These are phyloP conservation scores for Acarapis woodi DNA, from an alignment of 1,140 invertebrate species.

Conservation along the genomic window DNA sequence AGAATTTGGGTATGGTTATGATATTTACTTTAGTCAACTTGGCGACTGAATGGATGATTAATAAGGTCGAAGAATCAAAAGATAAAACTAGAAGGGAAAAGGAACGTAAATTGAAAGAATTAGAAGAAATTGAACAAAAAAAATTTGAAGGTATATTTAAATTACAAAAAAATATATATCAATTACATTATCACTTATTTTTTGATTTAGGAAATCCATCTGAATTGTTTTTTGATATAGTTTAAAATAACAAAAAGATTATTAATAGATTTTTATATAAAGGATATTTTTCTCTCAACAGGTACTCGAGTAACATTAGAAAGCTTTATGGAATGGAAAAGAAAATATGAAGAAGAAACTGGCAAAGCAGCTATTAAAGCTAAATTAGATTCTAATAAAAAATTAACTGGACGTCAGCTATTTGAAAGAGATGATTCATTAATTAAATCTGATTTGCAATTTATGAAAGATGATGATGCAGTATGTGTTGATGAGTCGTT, in stretches of 20 bases:
- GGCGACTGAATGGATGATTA: slow-evolving; percentile 68
- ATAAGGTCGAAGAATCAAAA: slow-evolving; percentile 13
- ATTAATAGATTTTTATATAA: too few species aligned
- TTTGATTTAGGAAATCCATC: too few species aligned
- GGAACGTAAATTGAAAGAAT: slow-evolving; percentile 8
- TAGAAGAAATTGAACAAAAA: slow-evolving; percentile 24
- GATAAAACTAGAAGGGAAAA: slow-evolving; percentile 6
- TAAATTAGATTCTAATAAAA: slow-evolving; percentile 21
- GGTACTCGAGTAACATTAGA: slow-evolving; percentile 75
- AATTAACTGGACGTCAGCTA: slow-evolving; percentile 41
- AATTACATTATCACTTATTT: too few species aligned
- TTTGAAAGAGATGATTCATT: slow-evolving; percentile 71
- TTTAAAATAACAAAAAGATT: too few species aligned
- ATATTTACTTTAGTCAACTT: slow-evolving; percentile 76
- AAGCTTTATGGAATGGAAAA: slow-evolving; percentile 81
- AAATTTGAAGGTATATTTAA: slow-evolving; percentile 16
- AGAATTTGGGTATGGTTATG: slow-evolving; percentile 89
- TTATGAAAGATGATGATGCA: slow-evolving; percentile 54
- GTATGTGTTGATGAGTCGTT: slow-evolving; percentile 79
- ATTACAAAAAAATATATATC: too few species aligned
- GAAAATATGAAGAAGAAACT: slow-evolving; percentile 67
- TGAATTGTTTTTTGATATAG: too few species aligned
- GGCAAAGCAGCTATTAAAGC: slow-evolving; percentile 31
- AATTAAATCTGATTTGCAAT: slow-evolving; percentile 80
- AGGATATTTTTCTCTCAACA: too few species aligned